Percentiles rank a stretch among this genome's conserved stretches.
These are phyloP conservation scores for Spilosoma lubricipeda DNA, from an alignment of 2,888 invertebrate genomes.

Conservation along the genomic window DNA sequence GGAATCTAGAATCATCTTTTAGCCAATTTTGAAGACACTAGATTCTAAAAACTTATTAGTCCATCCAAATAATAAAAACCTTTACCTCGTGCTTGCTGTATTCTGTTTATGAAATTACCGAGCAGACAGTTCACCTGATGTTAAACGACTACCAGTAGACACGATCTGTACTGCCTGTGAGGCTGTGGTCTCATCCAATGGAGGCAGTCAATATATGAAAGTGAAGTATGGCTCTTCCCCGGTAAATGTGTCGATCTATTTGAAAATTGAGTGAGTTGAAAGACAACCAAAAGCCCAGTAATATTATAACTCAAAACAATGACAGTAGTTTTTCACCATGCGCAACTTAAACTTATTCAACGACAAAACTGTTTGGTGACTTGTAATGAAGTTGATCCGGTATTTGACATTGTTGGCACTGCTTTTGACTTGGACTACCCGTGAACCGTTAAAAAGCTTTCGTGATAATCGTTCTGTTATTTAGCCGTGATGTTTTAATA, in stretches of 20 bases:
- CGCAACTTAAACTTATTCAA: no score
- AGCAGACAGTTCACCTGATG: neutral
- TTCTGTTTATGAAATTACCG: neutral
- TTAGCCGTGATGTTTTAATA: slow-evolving; percentile 62
- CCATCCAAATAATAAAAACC: neutral
- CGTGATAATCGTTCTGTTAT: slow-evolving; percentile 60
- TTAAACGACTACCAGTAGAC: neutral
- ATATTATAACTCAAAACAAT: neutral
- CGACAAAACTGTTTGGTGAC: neutral
- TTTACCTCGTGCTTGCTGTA: neutral
- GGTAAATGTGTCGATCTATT: neutral
- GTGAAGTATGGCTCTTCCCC: no score
- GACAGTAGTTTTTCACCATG: neutral
- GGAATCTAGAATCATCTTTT: neutral
- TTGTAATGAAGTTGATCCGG: neutral
- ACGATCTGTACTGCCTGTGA: neutral
- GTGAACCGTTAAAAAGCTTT: slow-evolving; percentile 59
- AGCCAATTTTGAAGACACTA: neutral
- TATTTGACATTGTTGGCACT: no score
- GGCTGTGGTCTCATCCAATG: neutral
- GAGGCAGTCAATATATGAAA: neutral
- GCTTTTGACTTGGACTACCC: slow-evolving; percentile 35
- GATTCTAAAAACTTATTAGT: neutral
- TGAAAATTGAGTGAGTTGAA: neutral
- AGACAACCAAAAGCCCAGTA: neutral